A percentile compares a stretch with the other conserved stretches of the same genome.
phyloP scores from a whole-genome alignment of 1,140 invertebrate genomes.

The Carcinoscorpius rotundicauda region DNA sequence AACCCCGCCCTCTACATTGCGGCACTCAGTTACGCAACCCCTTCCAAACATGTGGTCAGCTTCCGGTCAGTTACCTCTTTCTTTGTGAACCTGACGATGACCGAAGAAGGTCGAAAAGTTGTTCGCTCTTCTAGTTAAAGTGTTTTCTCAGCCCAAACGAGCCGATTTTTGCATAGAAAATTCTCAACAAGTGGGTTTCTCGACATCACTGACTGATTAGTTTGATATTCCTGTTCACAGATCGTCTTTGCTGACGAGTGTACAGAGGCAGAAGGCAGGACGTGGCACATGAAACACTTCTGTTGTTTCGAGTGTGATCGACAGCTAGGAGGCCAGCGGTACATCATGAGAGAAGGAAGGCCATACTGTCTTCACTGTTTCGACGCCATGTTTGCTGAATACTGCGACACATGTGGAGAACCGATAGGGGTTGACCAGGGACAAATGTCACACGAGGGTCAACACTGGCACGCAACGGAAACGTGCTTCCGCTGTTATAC shows the following conservation, averaged over 20 bases:
- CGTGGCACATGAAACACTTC: slow-evolving; percentile 99
- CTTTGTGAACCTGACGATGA: too few species aligned
- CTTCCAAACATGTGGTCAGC: too few species aligned
- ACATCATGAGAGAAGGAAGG: slow-evolving; percentile 88
- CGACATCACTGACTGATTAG: too few species aligned
- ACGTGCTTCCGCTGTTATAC: slow-evolving; percentile 90
- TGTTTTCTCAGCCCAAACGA: too few species aligned
- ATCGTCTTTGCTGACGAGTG: slow-evolving; percentile 97
- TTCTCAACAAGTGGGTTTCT: too few species aligned
- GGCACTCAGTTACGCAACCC: too few species aligned
- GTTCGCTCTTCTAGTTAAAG: too few species aligned
- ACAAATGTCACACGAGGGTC: slow-evolving; percentile 93
- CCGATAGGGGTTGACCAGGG: slow-evolving; percentile 91
- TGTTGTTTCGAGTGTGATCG: slow-evolving; percentile 88
- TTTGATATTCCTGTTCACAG: slow-evolving; percentile 35
- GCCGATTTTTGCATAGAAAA: too few species aligned
- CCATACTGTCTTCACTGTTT: slow-evolving; percentile 92
- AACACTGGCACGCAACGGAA: slow-evolving; percentile 96
- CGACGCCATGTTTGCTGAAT: slow-evolving; percentile 89
- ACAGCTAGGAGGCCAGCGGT: slow-evolving; percentile 88
- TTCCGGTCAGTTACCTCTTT: too few species aligned
- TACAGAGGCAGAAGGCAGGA: slow-evolving; percentile 92
- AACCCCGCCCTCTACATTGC: too few species aligned
- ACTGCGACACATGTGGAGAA: slow-evolving; percentile 92
- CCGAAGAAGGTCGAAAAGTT: too few species aligned